These are phyloP conservation scores for Girardia tigrina DNA, from an alignment of 2,888 invertebrate genomes.

Conservation along the genomic window DNA sequence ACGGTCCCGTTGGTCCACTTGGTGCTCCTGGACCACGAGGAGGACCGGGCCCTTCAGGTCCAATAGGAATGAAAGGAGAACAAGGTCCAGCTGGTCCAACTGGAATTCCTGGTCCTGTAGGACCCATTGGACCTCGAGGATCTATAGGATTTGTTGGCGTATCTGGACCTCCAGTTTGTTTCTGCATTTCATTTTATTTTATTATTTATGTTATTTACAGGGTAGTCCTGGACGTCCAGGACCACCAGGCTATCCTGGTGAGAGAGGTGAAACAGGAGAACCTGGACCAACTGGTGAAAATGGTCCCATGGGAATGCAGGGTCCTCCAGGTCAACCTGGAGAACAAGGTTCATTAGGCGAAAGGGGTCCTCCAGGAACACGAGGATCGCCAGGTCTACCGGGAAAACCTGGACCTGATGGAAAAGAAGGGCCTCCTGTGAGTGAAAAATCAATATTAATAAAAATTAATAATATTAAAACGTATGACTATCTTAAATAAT, in stretches of 20 bases:
- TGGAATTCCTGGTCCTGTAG: conserved; percentile 32
- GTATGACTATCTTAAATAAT: no score
- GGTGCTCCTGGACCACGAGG: conserved; percentile 37
- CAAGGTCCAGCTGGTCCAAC: conserved; percentile 40
- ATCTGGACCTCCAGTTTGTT: conserved; percentile 37
- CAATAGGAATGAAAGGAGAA: conserved; percentile 33
- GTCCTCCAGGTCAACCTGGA: conserved; percentile 35
- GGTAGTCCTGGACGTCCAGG: conserved; percentile 34
- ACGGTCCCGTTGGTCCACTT: conserved; percentile 33
- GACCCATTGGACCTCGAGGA: conserved; percentile 36
- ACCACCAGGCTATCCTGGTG: conserved; percentile 32
- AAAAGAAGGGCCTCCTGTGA: conserved; percentile 28
- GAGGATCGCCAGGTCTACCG: conserved; percentile 29
- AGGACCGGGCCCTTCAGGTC: conserved; percentile 33
- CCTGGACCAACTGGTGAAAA: conserved; percentile 34
- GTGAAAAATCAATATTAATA: no score
- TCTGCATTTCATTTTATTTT: neutral
- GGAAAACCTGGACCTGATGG: conserved; percentile 36
- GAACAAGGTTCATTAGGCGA: conserved; percentile 25
- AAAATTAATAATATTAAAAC: no score
- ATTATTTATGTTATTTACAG: neutral
- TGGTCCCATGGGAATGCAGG: conserved; percentile 34
- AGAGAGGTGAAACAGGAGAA: conserved; percentile 35
- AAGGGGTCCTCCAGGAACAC: conserved; percentile 11
- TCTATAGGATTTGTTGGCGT: conserved; percentile 37